Conservation (phyloP, 1,140 invertebrate species). For the Apis dorsata region DNA sequence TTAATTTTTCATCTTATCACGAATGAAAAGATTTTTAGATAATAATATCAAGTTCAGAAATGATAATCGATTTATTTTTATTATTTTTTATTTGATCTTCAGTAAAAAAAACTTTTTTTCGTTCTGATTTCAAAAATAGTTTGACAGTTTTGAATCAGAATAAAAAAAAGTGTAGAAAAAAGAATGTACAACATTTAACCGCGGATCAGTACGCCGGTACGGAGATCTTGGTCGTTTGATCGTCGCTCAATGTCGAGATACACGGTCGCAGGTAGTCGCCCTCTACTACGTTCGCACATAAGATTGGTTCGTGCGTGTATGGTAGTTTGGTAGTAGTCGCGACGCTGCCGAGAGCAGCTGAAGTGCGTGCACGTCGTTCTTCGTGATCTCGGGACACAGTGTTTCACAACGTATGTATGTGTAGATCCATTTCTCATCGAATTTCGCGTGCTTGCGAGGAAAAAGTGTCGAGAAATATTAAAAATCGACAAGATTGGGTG, state of each 20-base stretch:
- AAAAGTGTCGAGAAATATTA: slow-evolving; percentile 14
- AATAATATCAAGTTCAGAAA: no score
- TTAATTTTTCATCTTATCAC: not conserved
- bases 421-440: not conserved
- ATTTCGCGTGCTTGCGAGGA: not conserved
- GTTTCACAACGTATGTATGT: not conserved
- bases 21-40: not conserved
- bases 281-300: slow-evolving; percentile 32
- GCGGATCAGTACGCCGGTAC: slow-evolving; percentile 12
- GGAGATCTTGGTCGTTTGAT: slow-evolving; percentile 26
- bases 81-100: not conserved
- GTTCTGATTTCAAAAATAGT: no score
- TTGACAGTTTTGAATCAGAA: not conserved
- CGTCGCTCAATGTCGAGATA: slow-evolving; percentile 44
- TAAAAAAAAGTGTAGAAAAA: not conserved
- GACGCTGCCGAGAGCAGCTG: slow-evolving; percentile 58
- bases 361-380: slow-evolving; percentile 44
- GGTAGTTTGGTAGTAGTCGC: slow-evolving; percentile 51
- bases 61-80: no score
- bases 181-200: not conserved
- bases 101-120: not conserved
- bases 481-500: slow-evolving; percentile 14
- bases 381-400: slow-evolving; percentile 8
- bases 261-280: slow-evolving; percentile 53
- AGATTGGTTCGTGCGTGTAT: slow-evolving; percentile 31